Evolutionary conservation across 2,888 invertebrate species (phyloP), one percentile per base, ranked within the genome.

Genomic region (Campoletis raptor): DNA sequence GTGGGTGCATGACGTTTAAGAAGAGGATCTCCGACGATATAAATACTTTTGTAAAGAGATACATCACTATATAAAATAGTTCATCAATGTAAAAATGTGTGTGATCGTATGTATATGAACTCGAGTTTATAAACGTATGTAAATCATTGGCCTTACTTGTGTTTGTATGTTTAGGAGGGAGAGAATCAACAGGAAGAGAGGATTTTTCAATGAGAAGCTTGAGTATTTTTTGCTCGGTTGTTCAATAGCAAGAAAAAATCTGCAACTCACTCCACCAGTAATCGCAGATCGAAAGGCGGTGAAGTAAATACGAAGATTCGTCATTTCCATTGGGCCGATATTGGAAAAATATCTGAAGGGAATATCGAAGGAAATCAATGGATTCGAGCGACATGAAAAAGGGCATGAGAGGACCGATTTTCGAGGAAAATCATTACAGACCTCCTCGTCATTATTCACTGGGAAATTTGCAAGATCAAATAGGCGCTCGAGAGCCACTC

Each of bases 361-460:
- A 30, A 30, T 10, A 37, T 3, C 1, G 2, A 15, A 37, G 8
- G 2, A 6, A 66, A 37, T 10, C 12, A 30, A 85, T 76, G 81
- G 85, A 85, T 24, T 9, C 85, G 24, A 85, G 36, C 74, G 80
- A 84, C 24, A 64, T 64, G 52, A 76, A 81, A 42, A 81, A n/a
- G 30, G 30, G 30, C 10, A n/a, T 36, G 30, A 24, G 42, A 40
- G n/a, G 1, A 40, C n/a, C 9, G 9, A 10, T n/a, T 67, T 67
- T 67, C n/a, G n/a, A 70, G 18, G 48, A 70, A 21, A 70, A 70
- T 70, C 45, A 70, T 30, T 18, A 48, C 30, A 30, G 30, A 36
- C 40, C 74, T 6, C 90, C 88, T 0, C 91, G 92, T 5, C 91
- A 93, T 36, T 91, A 90, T 80, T 94, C 93, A 0, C 61, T 92